Evolutionary conservation across 2,113 vertebrate species (phyloP).

Genomic region (Microtus pennsylvanicus): DNA sequence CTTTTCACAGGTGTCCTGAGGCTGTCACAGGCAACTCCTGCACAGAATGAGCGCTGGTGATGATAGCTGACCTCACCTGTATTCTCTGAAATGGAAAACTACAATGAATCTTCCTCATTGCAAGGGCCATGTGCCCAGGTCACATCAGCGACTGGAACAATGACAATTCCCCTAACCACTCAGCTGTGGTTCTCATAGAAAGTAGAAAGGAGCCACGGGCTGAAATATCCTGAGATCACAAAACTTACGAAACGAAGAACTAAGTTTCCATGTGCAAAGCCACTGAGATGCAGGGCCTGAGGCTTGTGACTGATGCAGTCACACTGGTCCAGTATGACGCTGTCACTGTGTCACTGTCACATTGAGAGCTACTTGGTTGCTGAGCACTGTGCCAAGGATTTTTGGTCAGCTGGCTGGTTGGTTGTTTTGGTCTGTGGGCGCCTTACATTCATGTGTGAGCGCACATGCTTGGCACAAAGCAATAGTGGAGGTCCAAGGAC

Average conservation of each 20-base stretch:
- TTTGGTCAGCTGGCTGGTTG: background rate
- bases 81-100: background rate
- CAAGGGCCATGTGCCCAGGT: background rate
- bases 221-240: background rate
- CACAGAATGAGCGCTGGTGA: background rate
- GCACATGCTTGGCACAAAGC: background rate
- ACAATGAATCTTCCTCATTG: too few relatives aligned
- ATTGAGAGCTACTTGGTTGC: background rate
- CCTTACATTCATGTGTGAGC: background rate
- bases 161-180: too few relatives aligned
- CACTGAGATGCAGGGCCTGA: background rate
- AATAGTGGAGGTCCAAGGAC: background rate
- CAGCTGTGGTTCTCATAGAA: background rate
- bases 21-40: background rate
- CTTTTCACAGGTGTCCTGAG: background rate
- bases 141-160: background rate
- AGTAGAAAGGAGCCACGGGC: background rate
- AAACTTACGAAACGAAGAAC: too few relatives aligned
- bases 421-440: background rate
- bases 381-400: background rate
- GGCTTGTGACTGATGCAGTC: background rate
- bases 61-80: fast-evolving
- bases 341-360: too few relatives aligned
- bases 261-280: background rate
- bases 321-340: background rate